These are phyloP conservation scores for Ellobium chinense DNA, from an alignment of 2,888 invertebrate species.

Conservation along the genomic window DNA sequence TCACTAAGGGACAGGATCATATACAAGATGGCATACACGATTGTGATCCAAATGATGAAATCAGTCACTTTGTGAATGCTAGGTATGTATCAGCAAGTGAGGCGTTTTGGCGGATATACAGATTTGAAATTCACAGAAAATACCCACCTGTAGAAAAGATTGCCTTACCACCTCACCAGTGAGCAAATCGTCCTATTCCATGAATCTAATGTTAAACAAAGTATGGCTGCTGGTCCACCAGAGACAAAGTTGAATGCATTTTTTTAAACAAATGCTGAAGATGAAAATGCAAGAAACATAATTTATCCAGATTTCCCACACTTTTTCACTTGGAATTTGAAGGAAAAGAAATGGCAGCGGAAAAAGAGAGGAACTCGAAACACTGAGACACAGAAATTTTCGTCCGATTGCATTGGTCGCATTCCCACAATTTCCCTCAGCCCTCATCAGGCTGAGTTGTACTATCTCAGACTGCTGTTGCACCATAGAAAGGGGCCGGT, in stretches of 20 bases:
- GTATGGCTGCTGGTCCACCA: not conserved
- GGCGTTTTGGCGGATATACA: not conserved
- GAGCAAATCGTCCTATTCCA: not conserved
- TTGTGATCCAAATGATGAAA: not conserved
- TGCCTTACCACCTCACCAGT: not conserved
- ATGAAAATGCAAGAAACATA: not conserved
- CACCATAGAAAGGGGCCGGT: not conserved
- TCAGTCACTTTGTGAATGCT: not conserved
- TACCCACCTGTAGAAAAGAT: not conserved
- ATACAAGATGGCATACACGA: not conserved
- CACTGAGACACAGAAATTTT: not conserved
- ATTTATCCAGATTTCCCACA: not conserved
- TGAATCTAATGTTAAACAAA: not conserved
- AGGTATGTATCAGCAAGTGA: not conserved
- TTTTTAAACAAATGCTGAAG: not conserved
- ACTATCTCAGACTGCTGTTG: not conserved
- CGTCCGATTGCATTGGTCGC: not conserved
- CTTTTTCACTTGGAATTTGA: not conserved
- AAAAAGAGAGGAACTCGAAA: not conserved
- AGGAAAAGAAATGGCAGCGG: not conserved
- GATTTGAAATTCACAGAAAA: not conserved
- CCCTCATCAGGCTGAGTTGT: constrained; percentile 8
- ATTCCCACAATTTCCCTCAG: not conserved
- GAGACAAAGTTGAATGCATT: not conserved
- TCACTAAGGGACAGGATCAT: not conserved